Evolutionary conservation across 2,797 vertebrate species (phyloP), one percentile per base, ranked within the genome.

Genomic region (Molothrus ater): DNA sequence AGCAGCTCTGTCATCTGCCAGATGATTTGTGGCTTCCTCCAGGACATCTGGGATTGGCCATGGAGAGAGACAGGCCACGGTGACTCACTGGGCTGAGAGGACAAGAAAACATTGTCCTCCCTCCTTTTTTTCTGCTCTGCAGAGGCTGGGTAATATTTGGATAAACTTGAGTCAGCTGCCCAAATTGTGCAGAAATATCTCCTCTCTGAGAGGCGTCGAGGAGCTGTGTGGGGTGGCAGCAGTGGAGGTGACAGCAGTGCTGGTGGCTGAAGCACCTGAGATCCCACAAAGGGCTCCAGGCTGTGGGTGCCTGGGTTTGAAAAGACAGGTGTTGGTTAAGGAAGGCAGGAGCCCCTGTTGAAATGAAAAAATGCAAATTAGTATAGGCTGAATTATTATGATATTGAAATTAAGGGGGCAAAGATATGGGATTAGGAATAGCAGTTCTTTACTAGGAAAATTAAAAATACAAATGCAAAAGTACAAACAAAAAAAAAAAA

Each of bases 1-100:
- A 88, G 90, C 82, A 90, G 36, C 70, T 92, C 63, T 96, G 90
- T 43, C 88, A 40, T 79, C 65, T 92, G 73, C 73, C 87, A 48
- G 76, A 66, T 53, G 38, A 93, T 63, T 84, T 94, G 70, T 74
- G 48, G 73, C 92, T 92, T 93, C 85, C 82, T 81, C 54, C 50
- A 15, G 42, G 81, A 82, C 89, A 73, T 88, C 80, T 93, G 73
- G 76, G 50, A 45, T n/a, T 31, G 45, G 70, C 87, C 32, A 4
- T 7, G 4, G 65, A 45, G 47, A 45, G 78, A 63, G 64, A 17
- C 80, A 70, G 79, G 34, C 75, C 63, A 78, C 9, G 51, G 32
- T 95, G 94, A 93, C 63, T 94, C 88, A 84, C 63, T 11, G 68
- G 50, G 48, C 86, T 90, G 43, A 38, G 70, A 64, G 86, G 74